Evolutionary conservation across 2,888 invertebrate genomes (phyloP), one percentile per base, ranked within the genome.

Genomic region (Plagiodera versicolora): DNA sequence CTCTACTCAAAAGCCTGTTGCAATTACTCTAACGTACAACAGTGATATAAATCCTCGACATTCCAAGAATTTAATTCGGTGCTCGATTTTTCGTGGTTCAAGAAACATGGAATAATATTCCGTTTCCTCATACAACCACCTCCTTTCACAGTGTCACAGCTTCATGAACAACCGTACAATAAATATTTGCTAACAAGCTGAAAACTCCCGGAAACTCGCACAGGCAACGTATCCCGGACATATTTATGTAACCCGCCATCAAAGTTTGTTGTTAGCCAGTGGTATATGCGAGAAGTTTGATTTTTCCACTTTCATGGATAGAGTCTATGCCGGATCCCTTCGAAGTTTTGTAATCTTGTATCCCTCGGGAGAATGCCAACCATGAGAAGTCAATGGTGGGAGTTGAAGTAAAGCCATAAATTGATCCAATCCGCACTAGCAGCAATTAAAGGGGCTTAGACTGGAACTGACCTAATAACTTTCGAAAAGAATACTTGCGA

Each of bases 321-420:
- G 11, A 32, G 32, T 32, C 4, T 32, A 10, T 11, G 32, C 32
- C 11, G 32, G 32, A 10, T 32, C 4, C 32, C 32, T 32, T 10
- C 32, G 32, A 32, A 32, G 58, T 73, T 73, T 73, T 63, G 71
- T 71, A 73, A 73, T 73, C 72, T 72, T 71, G 61, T 55, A 35
- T 71, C 72, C 68, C 68, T 48, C 39, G 71, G 71, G 70, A 72
- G 61, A 19, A 49, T 59, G 61, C 67, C 68, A 63, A 11, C 32
- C 32, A 32, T 32, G 32, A 32, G 11, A 32, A 32, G 32, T 32
- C 32, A 32, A 32, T 32, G 32, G 32, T 32, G 32, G 11, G 28
- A 32, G 32, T 32, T 32, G 32, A 32, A 32, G 32, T 10, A 2
- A 11, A 10, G 5, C 11, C 10, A 32, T 32, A 32, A 32, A 10